Evolutionary conservation across 2,113 vertebrate genomes (phyloP).

Genomic region (Anthoscopus minutus): DNA sequence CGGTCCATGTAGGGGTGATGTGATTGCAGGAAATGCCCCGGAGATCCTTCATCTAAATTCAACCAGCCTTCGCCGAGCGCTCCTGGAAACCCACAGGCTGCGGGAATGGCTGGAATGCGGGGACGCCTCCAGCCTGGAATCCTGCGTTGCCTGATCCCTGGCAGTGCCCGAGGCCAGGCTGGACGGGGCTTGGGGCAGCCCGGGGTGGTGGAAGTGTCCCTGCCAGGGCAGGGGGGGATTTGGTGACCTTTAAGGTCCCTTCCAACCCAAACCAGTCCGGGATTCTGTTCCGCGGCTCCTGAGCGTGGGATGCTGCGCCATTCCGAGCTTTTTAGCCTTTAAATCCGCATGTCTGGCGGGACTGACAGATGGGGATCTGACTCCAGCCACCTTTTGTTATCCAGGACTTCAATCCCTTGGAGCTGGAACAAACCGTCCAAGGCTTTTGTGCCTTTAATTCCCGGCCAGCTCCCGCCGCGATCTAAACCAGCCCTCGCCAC

Average conservation of each 20-base stretch:
- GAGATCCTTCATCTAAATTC: not conserved
- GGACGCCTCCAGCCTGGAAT: not conserved
- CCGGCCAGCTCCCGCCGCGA: not conserved
- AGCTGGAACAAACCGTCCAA: not conserved
- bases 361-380: not conserved
- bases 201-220: not conserved
- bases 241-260: not conserved
- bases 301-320: not conserved
- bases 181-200: not conserved
- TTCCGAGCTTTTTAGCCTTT: not conserved
- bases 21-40: not conserved
- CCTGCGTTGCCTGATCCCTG: not conserved
- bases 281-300: not conserved
- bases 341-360: not conserved
- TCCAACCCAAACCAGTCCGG: not conserved
- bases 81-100: not conserved
- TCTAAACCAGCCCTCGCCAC: not conserved
- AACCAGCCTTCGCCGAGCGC: not conserved
- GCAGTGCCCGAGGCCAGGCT: fast-evolving
- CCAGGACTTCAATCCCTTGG: not conserved
- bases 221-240: not conserved
- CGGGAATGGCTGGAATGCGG: not conserved
- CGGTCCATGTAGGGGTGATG: fast-evolving
- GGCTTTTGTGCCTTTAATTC: not conserved
- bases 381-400: not conserved